Evolutionary conservation across 2,797 vertebrate genomes (phyloP).

Genomic region (Australoheros facetus): DNA sequence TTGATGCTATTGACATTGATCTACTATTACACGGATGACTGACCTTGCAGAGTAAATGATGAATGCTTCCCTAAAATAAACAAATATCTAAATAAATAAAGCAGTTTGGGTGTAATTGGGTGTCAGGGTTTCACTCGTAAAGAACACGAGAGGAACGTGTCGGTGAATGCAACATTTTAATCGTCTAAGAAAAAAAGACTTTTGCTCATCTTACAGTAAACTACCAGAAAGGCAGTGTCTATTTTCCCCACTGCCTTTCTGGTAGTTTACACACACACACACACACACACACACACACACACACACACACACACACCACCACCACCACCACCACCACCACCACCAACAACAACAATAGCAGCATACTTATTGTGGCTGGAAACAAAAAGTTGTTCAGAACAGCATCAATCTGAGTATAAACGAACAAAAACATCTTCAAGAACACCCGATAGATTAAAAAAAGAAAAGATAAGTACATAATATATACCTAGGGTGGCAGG

Average conservation of each 20-base stretch:
- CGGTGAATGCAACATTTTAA: background rate
- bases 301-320: no score
- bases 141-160: background rate
- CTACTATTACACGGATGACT: conserved; percentile 32
- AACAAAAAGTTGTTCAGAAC: background rate
- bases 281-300: background rate
- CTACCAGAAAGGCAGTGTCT: no score
- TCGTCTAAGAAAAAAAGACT: background rate
- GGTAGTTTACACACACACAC: background rate
- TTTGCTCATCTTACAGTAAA: background rate
- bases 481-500: background rate
- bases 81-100: background rate
- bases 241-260: background rate
- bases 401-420: background rate
- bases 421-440: background rate
- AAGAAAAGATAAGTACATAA: background rate
- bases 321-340: no score
- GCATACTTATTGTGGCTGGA: background rate
- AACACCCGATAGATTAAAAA: background rate
- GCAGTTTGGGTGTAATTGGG: background rate
- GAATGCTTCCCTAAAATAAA: conserved; percentile 8
- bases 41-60: conserved; percentile 35
- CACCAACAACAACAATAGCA: background rate
- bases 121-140: background rate
- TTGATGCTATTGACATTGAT: conserved; percentile 43